phyloP scores from a whole-genome alignment of 37 sponge, comb jelly and placozoan genomes.

The Diacarnus erythraeanus region DNA sequence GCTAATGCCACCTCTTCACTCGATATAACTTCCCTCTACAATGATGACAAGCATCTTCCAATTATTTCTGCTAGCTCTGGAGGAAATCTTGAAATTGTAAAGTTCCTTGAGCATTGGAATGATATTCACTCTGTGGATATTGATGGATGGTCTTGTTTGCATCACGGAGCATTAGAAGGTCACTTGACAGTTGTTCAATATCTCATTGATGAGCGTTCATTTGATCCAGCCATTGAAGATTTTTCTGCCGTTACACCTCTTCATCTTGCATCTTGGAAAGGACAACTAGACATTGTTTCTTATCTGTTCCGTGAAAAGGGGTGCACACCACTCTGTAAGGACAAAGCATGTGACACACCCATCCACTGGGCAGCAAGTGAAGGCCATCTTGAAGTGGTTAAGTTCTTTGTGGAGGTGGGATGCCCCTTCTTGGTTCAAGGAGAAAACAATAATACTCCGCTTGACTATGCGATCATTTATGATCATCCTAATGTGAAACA shows the following conservation, averaged over 20 bases:
- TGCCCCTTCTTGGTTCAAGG: neutral
- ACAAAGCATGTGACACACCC: neutral
- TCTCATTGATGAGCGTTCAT: neutral
- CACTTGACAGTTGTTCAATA: neutral
- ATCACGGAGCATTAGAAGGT: neutral
- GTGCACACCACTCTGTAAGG: neutral
- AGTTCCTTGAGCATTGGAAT: neutral
- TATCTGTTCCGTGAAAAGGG: neutral
- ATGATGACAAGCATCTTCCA: neutral
- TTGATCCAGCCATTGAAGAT: neutral
- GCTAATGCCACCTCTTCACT: neutral
- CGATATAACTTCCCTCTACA: neutral
- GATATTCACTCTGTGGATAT: neutral
- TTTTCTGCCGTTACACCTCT: neutral
- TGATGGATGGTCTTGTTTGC: neutral
- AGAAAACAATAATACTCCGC: no score
- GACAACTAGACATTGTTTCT: neutral
- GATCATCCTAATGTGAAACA: no score
- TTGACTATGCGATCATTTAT: no score
- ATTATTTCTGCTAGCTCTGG: neutral
- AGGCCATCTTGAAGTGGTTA: slow-evolving; percentile 11
- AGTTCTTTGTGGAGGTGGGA: neutral
- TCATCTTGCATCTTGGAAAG: slow-evolving; percentile 4
- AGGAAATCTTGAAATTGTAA: neutral
- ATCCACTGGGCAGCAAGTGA: neutral